Conservation (phyloP, 2,888 invertebrate genomes). For the Xestia rhomboidea region DNA sequence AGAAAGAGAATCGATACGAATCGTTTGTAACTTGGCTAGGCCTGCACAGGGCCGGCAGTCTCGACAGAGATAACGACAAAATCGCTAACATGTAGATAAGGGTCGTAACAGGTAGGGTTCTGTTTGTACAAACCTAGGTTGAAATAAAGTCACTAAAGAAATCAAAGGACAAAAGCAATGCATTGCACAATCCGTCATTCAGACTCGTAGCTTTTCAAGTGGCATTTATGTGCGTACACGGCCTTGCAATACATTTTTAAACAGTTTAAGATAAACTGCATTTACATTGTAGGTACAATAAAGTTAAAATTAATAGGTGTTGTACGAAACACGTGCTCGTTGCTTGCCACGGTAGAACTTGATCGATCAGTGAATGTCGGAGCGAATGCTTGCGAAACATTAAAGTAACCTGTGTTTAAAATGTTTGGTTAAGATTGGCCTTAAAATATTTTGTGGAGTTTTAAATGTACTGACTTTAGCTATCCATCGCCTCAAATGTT, state of each 20-base stretch:
- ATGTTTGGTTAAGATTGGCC: constrained; percentile 39
- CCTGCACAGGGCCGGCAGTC: too few species aligned
- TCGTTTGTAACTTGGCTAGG: too few species aligned
- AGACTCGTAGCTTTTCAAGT: constrained; percentile 13
- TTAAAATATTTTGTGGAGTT: constrained; percentile 27
- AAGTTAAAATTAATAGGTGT: constrained; percentile 61
- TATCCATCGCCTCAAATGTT: constrained; percentile 1
- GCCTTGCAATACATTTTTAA: constrained; percentile 56
- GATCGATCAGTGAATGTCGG: constrained; percentile 73
- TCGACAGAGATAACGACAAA: too few species aligned
- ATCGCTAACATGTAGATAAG: too few species aligned
- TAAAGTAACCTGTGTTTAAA: constrained; percentile 55
- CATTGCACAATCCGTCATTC: constrained; percentile 5
- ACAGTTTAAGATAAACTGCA: constrained; percentile 44
- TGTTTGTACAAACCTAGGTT: background rate
- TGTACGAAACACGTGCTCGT: constrained; percentile 59
- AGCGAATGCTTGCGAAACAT: constrained; percentile 60
- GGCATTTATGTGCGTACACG: constrained; percentile 24
- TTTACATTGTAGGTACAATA: constrained; percentile 41
- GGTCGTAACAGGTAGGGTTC: background rate
- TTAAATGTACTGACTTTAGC: background rate
- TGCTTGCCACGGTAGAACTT: constrained; percentile 58
- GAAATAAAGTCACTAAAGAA: background rate
- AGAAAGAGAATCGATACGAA: too few species aligned
- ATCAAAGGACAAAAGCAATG: background rate